Conservation (phyloP, 2,113 vertebrate genomes). For the Oncorhynchus gorbuscha region DNA sequence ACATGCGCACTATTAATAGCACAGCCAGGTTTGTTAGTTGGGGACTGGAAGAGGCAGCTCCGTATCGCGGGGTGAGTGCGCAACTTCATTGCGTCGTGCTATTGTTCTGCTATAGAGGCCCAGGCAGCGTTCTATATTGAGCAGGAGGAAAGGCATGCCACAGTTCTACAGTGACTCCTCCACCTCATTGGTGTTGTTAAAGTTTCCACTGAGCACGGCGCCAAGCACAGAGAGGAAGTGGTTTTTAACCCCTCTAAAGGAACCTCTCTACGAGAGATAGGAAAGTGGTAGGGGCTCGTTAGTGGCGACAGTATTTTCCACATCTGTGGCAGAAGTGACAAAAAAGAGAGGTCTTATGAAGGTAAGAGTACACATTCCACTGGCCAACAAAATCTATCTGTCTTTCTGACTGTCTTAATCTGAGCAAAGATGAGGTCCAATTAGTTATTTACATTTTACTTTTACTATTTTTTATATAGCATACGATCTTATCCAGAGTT, state of each 20-base stretch:
- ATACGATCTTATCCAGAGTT: too few species aligned
- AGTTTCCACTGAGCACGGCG: slow-evolving; percentile 67
- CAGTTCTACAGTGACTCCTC: slow-evolving; percentile 41
- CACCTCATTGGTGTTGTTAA: slow-evolving; percentile 49
- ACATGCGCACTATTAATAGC: slow-evolving; percentile 33
- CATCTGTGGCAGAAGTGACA: slow-evolving; percentile 59
- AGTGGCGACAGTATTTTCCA: slow-evolving; percentile 78
- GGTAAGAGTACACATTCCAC: slow-evolving; percentile 7
- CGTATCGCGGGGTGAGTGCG: slow-evolving; percentile 36
- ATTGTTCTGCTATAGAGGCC: slow-evolving; percentile 51
- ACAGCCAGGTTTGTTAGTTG: slow-evolving; percentile 10
- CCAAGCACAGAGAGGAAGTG: slow-evolving; percentile 69
- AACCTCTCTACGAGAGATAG: slow-evolving; percentile 80
- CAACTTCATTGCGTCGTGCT: slow-evolving; percentile 21
- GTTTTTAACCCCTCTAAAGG: slow-evolving; percentile 77
- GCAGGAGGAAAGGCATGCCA: slow-evolving; percentile 56
- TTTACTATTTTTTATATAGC: too few species aligned
- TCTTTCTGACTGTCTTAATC: not conserved
- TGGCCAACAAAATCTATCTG: not conserved
- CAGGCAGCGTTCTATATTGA: slow-evolving; percentile 35
- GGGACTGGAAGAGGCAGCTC: slow-evolving; percentile 26
- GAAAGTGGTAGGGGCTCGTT: slow-evolving; percentile 76
- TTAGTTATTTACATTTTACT: not conserved
- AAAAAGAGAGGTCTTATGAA: slow-evolving; percentile 11
- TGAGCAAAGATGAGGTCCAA: not conserved